Evolutionary conservation across 2,113 vertebrate species (phyloP).

Genomic region (Barnardius zonarius): DNA sequence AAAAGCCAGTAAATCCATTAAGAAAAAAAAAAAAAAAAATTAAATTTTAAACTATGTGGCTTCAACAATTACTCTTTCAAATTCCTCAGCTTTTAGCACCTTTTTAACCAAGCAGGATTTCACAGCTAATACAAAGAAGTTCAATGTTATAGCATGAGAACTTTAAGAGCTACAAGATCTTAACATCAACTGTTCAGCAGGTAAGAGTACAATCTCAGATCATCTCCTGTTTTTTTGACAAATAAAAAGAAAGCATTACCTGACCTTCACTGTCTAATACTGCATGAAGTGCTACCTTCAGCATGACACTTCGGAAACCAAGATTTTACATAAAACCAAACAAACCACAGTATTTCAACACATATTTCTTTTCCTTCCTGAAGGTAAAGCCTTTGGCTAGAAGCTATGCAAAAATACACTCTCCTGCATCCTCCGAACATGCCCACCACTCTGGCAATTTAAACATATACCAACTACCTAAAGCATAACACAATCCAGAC

Average conservation of each 20-base stretch:
- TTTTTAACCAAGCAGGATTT: neutral
- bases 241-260: neutral
- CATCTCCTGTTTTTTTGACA: neutral
- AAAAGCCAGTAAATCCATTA: neutral
- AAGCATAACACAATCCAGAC: neutral
- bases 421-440: neutral
- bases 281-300: neutral
- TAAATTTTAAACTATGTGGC: neutral
- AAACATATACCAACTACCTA: neutral
- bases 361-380: neutral
- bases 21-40: neutral
- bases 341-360: neutral
- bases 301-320: neutral
- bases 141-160: neutral
- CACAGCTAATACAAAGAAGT: neutral
- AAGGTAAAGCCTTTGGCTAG: neutral
- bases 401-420: neutral
- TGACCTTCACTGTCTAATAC: neutral
- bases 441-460: neutral
- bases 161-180: neutral
- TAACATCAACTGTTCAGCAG: neutral
- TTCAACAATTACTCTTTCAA: neutral
- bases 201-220: neutral
- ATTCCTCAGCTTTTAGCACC: neutral
- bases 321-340: neutral